A percentile compares a stretch with the other conserved stretches of the same genome.
phyloP scores from a whole-genome alignment of 2,113 vertebrate species.

The Phalacrocorax aristotelis region DNA sequence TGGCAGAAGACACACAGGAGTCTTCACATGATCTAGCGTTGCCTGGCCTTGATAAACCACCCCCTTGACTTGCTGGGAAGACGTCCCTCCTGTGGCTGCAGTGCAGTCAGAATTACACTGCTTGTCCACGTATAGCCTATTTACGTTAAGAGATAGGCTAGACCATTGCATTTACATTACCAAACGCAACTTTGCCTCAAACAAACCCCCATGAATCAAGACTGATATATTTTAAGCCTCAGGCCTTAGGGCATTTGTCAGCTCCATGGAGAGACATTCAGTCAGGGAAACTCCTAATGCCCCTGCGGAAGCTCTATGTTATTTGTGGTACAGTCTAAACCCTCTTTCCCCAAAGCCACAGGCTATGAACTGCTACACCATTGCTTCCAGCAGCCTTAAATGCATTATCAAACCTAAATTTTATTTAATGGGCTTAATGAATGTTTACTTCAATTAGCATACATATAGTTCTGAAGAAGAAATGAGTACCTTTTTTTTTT shows the following conservation, averaged over 20 bases:
- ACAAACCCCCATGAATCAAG: background rate
- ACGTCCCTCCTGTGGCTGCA: background rate
- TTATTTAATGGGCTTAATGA: background rate
- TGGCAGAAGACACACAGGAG: background rate
- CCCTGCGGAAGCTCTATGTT: background rate
- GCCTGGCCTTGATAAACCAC: background rate
- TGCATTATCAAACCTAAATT: background rate
- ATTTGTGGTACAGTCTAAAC: background rate
- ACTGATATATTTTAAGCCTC: background rate
- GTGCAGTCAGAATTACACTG: background rate
- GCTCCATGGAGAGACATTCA: background rate
- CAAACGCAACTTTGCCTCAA: background rate
- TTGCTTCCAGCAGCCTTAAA: background rate
- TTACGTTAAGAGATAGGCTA: background rate
- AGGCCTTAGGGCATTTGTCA: background rate
- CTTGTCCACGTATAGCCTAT: background rate
- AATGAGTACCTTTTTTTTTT: background rate
- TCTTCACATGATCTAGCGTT: background rate
- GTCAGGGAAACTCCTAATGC: background rate
- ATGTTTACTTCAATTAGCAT: background rate
- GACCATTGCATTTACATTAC: background rate
- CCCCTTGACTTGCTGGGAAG: background rate
- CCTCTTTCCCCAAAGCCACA: background rate
- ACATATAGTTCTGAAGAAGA: background rate
- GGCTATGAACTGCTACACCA: background rate